Percentiles rank a stretch among this genome's conserved stretches.
Evolutionary conservation across 53 echinoderm and acorn worm species (phyloP).

Genomic region (Actinopyga echinites): DNA sequence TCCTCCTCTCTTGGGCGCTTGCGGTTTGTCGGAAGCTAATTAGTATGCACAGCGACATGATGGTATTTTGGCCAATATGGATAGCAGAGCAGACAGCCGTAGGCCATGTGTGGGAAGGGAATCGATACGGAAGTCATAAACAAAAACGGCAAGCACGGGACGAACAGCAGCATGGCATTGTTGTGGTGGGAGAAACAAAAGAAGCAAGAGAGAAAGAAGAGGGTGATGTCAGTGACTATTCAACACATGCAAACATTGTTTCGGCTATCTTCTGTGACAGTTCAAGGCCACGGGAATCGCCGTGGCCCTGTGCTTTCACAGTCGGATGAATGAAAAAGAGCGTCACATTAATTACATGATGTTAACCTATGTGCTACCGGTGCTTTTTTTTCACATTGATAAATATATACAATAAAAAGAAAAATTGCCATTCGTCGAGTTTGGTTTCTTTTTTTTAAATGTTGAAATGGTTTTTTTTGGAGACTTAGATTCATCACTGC

Average conservation of each 20-base stretch:
- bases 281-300: no score
- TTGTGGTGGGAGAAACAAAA: slow-evolving; percentile 99
- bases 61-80: slow-evolving; percentile 99
- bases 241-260: slow-evolving; percentile 40
- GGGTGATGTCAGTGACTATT: slow-evolving; percentile 76
- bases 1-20: slow-evolving; percentile 89
- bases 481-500: no score
- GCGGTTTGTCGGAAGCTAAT: slow-evolving; percentile 99
- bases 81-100: slow-evolving; percentile 79
- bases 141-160: slow-evolving; percentile 99
- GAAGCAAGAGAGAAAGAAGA: slow-evolving; percentile 79
- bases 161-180: slow-evolving; percentile 99
- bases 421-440: no score
- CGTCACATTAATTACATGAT: no score
- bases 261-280: not conserved
- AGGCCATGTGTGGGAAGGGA: slow-evolving; percentile 96
- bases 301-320: no score
- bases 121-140: slow-evolving; percentile 88
- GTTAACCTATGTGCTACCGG: no score
- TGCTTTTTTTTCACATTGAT: no score
- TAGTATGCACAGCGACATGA: slow-evolving; percentile 99
- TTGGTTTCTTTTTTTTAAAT: no score
- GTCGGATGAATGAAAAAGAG: no score
- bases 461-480: no score
- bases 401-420: no score